Conservation (phyloP, 2,888 invertebrate species). For the Dromius quadrimaculatus region DNA sequence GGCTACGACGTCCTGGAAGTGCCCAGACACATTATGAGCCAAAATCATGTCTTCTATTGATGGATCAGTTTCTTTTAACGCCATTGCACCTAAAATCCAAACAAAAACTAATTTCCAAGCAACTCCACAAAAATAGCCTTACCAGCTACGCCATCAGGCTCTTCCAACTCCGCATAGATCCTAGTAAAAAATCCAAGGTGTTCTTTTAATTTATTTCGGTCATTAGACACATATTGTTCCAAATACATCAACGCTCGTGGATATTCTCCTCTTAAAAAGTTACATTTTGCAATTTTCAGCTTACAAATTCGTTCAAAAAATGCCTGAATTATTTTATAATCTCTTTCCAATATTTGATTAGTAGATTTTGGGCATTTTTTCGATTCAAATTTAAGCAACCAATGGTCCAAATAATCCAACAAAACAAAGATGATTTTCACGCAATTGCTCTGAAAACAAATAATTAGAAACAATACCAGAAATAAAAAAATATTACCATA, state of each 20-base stretch:
- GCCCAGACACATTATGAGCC: conserved; percentile 86
- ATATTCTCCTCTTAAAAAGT: conserved; percentile 81
- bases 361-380: conserved; percentile 56
- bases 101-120: background rate
- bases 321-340: conserved; percentile 58
- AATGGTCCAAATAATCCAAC: conserved; percentile 81
- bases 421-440: conserved; percentile 79
- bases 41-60: conserved; percentile 86
- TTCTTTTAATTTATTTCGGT: conserved; percentile 69
- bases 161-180: conserved; percentile 89
- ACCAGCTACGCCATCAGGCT: conserved; percentile 91
- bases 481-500: conserved; percentile 5
- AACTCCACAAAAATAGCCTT: conserved; percentile 53
- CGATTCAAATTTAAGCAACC: conserved; percentile 76
- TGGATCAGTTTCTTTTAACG: conserved; percentile 81
- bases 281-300: conserved; percentile 77
- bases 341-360: conserved; percentile 56
- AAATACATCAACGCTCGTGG: conserved; percentile 82
- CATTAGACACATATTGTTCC: conserved; percentile 77
- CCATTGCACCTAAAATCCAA: conserved; percentile 71
- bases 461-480: background rate
- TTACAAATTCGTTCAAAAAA: conserved; percentile 70
- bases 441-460: conserved; percentile 69
- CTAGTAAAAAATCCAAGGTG: conserved; percentile 77
- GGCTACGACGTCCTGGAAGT: conserved; percentile 85